Conservation (phyloP, 2,888 invertebrate genomes). For the Stomorhina lunata region DNA sequence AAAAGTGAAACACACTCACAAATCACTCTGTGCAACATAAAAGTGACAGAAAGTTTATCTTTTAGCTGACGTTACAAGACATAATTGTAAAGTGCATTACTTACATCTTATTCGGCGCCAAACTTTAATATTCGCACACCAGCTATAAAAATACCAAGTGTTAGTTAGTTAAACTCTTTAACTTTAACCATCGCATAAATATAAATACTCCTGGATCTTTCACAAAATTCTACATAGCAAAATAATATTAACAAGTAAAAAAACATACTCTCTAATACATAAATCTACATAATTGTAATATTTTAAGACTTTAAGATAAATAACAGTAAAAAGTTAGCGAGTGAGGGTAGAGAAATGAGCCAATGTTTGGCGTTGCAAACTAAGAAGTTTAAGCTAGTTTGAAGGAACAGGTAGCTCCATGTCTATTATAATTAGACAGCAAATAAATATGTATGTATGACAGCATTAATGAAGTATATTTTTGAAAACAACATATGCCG, state of each 20-base stretch:
- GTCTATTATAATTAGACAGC: conserved; percentile 27
- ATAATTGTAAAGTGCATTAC: conserved; percentile 51
- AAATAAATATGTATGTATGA: too few species aligned
- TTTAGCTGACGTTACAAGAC: conserved; percentile 49
- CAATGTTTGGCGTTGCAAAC: conserved; percentile 1
- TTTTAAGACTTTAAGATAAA: conserved; percentile 1
- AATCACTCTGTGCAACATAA: conserved; percentile 53
- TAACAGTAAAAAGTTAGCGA: conserved; percentile 28
- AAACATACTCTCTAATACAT: neutral
- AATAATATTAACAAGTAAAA: conserved; percentile 6
- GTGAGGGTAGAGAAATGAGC: too few species aligned
- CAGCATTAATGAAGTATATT: too few species aligned
- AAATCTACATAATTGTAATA: conserved; percentile 2
- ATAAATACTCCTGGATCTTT: conserved; percentile 14
- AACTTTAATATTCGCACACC: conserved; percentile 44
- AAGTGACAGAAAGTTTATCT: conserved; percentile 57
- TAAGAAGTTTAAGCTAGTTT: neutral
- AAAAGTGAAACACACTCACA: conserved; percentile 40
- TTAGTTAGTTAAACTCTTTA: conserved; percentile 34
- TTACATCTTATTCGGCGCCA: conserved; percentile 56
- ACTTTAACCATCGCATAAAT: conserved; percentile 29
- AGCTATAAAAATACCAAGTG: conserved; percentile 38
- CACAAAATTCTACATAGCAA: conserved; percentile 30
- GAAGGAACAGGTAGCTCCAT: conserved; percentile 24
- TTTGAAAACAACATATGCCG: too few species aligned